Evolutionary conservation across 2,113 vertebrate species (phyloP).

Genomic region (Mobula hypostoma): DNA sequence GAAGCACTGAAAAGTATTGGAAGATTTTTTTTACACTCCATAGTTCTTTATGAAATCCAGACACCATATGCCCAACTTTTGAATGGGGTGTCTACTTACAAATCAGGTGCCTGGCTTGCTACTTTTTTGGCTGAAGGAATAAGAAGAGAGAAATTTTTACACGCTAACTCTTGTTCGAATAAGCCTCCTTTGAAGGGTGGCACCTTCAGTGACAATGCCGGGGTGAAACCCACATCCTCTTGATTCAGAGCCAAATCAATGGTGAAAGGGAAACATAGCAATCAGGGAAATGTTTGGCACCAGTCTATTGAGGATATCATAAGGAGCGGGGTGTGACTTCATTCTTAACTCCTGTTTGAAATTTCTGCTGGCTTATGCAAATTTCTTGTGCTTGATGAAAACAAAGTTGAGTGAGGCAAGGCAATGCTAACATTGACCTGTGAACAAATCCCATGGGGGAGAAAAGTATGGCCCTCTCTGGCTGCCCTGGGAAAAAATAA

Average conservation of each 20-base stretch:
- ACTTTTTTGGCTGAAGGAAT: neutral
- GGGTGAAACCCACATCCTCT: neutral
- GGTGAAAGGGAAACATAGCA: too few relatives aligned
- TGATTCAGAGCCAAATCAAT: neutral
- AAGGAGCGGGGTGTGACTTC: too few relatives aligned
- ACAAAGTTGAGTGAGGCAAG: too few relatives aligned
- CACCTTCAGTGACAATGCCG: neutral
- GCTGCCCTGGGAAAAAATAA: neutral
- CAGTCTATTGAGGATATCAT: too few relatives aligned
- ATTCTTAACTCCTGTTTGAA: too few relatives aligned
- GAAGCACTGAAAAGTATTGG: too few relatives aligned
- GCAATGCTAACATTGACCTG: neutral
- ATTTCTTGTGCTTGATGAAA: neutral
- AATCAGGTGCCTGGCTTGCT: neutral
- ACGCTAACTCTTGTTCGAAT: neutral
- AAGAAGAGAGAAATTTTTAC: neutral
- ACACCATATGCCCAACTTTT: neutral
- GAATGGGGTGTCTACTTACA: neutral
- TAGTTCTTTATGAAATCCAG: too few relatives aligned
- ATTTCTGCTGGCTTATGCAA: neutral
- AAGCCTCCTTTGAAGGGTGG: neutral
- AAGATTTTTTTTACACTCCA: too few relatives aligned
- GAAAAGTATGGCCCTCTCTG: neutral
- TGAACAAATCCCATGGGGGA: too few relatives aligned
- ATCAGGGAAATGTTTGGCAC: too few relatives aligned